Percentiles rank a stretch among this genome's conserved stretches.
Conservation (phyloP, 2,888 invertebrate species). For the Harpagoxenus sublaevis region DNA sequence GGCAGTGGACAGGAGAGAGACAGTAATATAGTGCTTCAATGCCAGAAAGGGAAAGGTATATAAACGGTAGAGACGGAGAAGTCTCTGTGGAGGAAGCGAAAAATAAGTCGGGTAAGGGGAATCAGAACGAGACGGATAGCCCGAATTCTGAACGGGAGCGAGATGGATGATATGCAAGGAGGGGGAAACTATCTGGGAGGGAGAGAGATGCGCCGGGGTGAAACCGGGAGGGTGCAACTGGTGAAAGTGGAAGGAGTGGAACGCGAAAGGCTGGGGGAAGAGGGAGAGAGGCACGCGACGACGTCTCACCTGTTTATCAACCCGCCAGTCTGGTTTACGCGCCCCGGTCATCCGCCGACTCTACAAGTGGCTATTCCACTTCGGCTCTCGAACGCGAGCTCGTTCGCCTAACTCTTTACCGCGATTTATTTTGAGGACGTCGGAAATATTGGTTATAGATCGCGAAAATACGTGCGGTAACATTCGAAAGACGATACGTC, state of each 20-base stretch:
- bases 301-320: slow-evolving; percentile 82
- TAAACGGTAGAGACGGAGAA: not conserved
- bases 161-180: slow-evolving; percentile 1
- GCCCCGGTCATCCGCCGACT: slow-evolving; percentile 81
- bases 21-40: not conserved
- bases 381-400: slow-evolving; percentile 22
- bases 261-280: slow-evolving; percentile 54
- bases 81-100: not conserved
- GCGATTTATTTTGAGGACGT: not conserved
- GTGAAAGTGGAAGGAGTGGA: slow-evolving; percentile 45
- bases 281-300: slow-evolving; percentile 73
- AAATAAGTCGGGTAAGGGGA: slow-evolving; percentile 4
- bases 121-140: slow-evolving; percentile 25
- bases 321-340: slow-evolving; percentile 83
- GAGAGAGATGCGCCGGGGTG: slow-evolving; percentile 31
- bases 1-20: not conserved
- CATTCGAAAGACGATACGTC: slow-evolving; percentile 20
- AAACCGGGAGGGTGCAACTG: slow-evolving; percentile 48
- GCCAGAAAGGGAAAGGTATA: not conserved
- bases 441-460: not conserved
- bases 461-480: slow-evolving; percentile 18
- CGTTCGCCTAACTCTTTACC: slow-evolving; percentile 12
- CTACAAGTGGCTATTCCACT: slow-evolving; percentile 77
- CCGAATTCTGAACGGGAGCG: slow-evolving; percentile 15
- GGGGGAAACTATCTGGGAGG: slow-evolving; percentile 16